A percentile compares a stretch with the other conserved stretches of the same genome.
phyloP scores from a whole-genome alignment of 2,797 vertebrate genomes.

The Lacerta viridis region DNA sequence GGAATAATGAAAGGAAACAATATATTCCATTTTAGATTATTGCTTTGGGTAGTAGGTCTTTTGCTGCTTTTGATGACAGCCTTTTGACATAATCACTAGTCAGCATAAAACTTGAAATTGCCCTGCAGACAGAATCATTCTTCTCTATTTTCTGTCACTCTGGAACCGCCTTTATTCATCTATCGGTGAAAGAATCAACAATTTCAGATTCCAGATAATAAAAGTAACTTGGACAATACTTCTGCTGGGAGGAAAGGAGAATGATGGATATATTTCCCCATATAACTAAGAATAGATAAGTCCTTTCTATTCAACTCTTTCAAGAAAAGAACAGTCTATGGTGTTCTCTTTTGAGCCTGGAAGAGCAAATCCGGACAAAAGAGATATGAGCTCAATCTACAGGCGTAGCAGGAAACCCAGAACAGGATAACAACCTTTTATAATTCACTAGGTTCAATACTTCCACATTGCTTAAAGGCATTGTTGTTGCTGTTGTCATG shows the following conservation, averaged over 20 bases:
- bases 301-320: not conserved
- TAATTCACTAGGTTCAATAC: not conserved
- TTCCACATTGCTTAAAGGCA: not conserved
- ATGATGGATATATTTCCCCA: not conserved
- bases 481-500: too few species aligned
- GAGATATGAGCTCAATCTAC: not conserved
- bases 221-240: conserved; percentile 43
- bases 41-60: conserved; percentile 3
- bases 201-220: conserved; percentile 54
- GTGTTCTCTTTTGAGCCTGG: not conserved
- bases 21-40: conserved; percentile 5
- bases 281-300: not conserved
- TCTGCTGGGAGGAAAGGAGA: conserved; percentile 17
- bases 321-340: not conserved
- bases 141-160: conserved; percentile 42
- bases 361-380: conserved; percentile 4
- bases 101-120: conserved; percentile 60
- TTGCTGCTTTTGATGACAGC: conserved; percentile 44
- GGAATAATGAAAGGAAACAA: not conserved
- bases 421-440: not conserved
- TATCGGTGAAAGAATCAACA: conserved; percentile 35
- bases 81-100: conserved; percentile 46
- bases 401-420: not conserved
- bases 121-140: conserved; percentile 43
- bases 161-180: conserved; percentile 2